These are phyloP conservation scores for Pelvicachromis taeniatus DNA, from an alignment of 2,113 vertebrate species.

Conservation along the genomic window DNA sequence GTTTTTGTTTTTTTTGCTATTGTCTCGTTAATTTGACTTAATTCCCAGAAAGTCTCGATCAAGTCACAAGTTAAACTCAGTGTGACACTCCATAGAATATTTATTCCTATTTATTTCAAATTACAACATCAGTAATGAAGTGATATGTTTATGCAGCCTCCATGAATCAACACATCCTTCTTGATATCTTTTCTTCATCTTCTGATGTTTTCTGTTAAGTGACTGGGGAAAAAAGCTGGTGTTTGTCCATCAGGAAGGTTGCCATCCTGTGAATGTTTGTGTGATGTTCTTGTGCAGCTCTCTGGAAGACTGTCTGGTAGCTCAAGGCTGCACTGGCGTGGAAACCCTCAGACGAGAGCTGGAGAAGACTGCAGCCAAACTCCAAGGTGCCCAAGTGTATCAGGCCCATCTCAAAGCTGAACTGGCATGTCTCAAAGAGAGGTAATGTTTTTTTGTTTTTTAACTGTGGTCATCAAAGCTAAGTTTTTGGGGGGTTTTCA, in stretches of 20 bases:
- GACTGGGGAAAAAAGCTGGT: not conserved
- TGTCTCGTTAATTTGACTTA: not conserved
- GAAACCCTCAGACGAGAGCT: constrained; percentile 63
- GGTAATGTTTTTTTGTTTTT: constrained; percentile 56
- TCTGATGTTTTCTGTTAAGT: not conserved
- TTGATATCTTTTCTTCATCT: not conserved
- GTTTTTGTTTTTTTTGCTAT: not conserved
- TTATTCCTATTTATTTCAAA: not conserved
- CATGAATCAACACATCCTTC: not conserved
- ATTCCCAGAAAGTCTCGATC: not conserved
- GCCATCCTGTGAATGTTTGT: not conserved
- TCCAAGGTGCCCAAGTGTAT: constrained; percentile 74
- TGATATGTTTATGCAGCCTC: not conserved
- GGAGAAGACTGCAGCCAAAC: constrained; percentile 62
- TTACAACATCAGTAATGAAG: not conserved
- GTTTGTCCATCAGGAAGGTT: not conserved
- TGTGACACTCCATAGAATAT: not conserved
- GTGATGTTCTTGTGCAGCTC: constrained; percentile 58
- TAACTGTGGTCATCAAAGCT: not conserved
- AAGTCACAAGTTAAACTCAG: not conserved
- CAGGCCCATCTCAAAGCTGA: constrained; percentile 80
- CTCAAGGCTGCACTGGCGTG: constrained; percentile 44
- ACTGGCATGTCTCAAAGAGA: constrained; percentile 77
- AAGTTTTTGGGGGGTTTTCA: not conserved
- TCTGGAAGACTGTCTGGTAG: constrained; percentile 73